A percentile compares a stretch with the other conserved stretches of the same genome.
Evolutionary conservation across 1,140 invertebrate genomes (phyloP).

Genomic region (Globodera ellingtonae): DNA sequence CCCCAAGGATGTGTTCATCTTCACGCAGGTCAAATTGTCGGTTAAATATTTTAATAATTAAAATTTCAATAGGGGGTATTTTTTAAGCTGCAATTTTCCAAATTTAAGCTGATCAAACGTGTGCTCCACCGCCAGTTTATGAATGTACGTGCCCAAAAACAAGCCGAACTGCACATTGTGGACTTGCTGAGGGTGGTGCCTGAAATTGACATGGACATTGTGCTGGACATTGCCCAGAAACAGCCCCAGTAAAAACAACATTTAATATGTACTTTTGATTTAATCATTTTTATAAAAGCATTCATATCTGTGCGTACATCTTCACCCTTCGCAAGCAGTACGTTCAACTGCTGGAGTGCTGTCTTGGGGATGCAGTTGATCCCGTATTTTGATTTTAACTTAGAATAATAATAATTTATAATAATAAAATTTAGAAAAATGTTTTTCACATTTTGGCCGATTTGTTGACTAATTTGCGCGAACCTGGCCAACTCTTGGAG

Average conservation of each 20-base stretch:
- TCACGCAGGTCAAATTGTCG: constrained; percentile 30
- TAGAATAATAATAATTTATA: neutral
- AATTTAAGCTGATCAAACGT: constrained; percentile 30
- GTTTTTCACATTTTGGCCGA: constrained; percentile 40
- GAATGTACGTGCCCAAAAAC: constrained; percentile 29
- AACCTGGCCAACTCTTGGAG: constrained; percentile 18
- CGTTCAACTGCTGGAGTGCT: constrained; percentile 46
- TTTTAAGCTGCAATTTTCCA: neutral
- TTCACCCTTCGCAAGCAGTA: constrained; percentile 45
- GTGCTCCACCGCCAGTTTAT: neutral
- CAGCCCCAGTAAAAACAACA: constrained; percentile 39
- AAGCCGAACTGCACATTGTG: constrained; percentile 30
- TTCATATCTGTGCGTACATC: constrained; percentile 52
- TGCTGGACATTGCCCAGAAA: constrained; percentile 34
- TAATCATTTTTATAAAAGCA: constrained; percentile 36
- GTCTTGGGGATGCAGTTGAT: constrained; percentile 31
- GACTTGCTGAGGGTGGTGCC: constrained; percentile 36
- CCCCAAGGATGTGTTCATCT: constrained; percentile 28
- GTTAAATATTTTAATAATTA: neutral
- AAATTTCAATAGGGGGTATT: neutral
- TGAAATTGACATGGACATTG: constrained; percentile 35
- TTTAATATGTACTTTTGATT: constrained; percentile 13
- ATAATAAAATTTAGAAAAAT: constrained; percentile 21
- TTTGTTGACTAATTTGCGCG: constrained; percentile 35
- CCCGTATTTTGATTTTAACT: constrained; percentile 29